Evolutionary conservation across 2,888 invertebrate genomes (phyloP).

Genomic region (Torymus tubicola): DNA sequence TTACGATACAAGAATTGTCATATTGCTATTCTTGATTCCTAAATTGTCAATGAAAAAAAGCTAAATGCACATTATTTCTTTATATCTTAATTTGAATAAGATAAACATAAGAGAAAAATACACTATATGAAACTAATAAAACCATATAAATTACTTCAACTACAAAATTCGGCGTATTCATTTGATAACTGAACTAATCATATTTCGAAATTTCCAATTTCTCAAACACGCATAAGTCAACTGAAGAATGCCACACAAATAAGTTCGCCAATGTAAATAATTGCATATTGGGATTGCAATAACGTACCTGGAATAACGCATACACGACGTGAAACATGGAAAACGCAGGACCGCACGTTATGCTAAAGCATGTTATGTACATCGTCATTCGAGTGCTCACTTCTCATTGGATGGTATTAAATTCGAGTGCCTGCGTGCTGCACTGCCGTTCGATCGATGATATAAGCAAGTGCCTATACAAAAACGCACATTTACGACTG

Average conservation of each 20-base stretch:
- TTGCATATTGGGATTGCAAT: conserved; percentile 27
- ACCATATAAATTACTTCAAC: too few species aligned
- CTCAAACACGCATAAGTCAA: too few species aligned
- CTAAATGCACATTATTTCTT: too few species aligned
- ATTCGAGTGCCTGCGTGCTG: conserved; percentile 48
- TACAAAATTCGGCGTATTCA: too few species aligned
- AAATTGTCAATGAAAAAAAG: too few species aligned
- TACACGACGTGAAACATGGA: conserved; percentile 41
- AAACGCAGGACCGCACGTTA: conserved; percentile 33
- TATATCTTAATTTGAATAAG: too few species aligned
- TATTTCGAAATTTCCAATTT: too few species aligned
- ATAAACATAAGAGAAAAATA: too few species aligned
- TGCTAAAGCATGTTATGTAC: conserved; percentile 38
- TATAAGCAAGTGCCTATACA: conserved; percentile 19
- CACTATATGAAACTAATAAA: too few species aligned
- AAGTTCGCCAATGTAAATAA: conserved; percentile 34
- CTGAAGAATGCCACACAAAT: neutral
- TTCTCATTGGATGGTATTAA: conserved; percentile 44
- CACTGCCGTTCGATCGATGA: conserved; percentile 52
- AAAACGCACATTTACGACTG: neutral
- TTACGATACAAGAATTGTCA: too few species aligned
- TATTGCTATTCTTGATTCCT: too few species aligned
- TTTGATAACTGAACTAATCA: too few species aligned
- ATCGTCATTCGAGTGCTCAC: conserved; percentile 32
- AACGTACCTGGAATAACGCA: conserved; percentile 19